Conservation (phyloP, 1,140 invertebrate species). For the Diabrotica virgifera region DNA sequence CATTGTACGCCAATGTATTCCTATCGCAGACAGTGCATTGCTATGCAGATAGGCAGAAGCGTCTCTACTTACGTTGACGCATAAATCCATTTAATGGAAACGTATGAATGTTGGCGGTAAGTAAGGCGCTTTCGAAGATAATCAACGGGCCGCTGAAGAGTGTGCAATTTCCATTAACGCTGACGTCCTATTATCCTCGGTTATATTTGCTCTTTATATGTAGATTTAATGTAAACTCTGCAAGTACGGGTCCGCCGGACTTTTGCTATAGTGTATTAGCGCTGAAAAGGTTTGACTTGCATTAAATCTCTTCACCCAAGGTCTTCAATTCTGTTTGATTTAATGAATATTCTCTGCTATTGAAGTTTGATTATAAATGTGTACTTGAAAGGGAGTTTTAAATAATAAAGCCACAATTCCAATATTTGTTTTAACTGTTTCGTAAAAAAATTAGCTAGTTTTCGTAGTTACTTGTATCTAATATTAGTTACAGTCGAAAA, state of each 20-base stretch:
- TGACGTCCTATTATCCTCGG: conserved; percentile 1
- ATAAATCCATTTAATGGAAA: not conserved
- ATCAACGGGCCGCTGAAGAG: not conserved
- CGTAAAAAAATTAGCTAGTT: too few relatives aligned
- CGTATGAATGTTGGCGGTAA: conserved; percentile 1
- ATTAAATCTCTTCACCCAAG: not conserved
- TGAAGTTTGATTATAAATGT: too few relatives aligned
- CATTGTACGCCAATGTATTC: not conserved
- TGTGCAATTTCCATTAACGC: conserved; percentile 2
- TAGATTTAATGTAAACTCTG: conserved; percentile 3
- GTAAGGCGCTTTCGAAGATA: conserved; percentile 1
- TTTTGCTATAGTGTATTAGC: not conserved
- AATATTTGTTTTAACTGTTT: too few relatives aligned
- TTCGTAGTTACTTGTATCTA: too few relatives aligned
- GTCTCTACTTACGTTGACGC: not conserved
- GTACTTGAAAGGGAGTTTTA: too few relatives aligned
- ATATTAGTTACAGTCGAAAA: too few relatives aligned
- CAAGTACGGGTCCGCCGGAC: not conserved
- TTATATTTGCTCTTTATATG: conserved; percentile 3
- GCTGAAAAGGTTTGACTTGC: conserved; percentile 1
- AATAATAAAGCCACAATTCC: too few relatives aligned
- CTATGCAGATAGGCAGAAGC: not conserved
- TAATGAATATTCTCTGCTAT: too few relatives aligned
- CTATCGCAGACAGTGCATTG: not conserved
- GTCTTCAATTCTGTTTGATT: not conserved